Evolutionary conservation across 2,888 invertebrate genomes (phyloP).

Genomic region (Dynastes grantii): DNA sequence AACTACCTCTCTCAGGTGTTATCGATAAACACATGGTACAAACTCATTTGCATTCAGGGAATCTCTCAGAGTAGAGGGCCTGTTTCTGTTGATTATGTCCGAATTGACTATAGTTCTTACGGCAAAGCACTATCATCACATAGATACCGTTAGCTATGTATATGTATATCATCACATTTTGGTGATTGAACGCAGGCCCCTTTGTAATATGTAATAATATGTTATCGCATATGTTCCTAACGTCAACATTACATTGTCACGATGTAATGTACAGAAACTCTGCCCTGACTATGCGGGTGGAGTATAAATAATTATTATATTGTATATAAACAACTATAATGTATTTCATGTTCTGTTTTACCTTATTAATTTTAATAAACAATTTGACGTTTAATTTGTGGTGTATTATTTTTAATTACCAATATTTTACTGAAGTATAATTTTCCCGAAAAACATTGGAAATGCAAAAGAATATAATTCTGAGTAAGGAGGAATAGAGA

Average conservation of each 20-base stretch:
- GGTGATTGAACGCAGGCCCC: conserved; percentile 30
- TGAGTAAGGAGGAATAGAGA: no score
- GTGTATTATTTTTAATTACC: conserved; percentile 35
- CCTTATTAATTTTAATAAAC: conserved; percentile 72
- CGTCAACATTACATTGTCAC: conserved; percentile 69
- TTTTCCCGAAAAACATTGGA: no score
- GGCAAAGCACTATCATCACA: conserved; percentile 11
- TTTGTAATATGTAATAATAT: conserved; percentile 36
- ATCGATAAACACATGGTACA: conserved; percentile 39
- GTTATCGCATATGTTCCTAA: conserved; percentile 63
- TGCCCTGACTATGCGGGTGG: conserved; percentile 61
- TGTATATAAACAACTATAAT: conserved; percentile 69
- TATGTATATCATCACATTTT: background rate
- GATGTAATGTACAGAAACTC: conserved; percentile 63
- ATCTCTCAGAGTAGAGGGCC: conserved; percentile 51
- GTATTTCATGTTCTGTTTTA: conserved; percentile 72
- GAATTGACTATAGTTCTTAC: conserved; percentile 11
- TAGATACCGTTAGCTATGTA: background rate
- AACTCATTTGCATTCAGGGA: conserved; percentile 51
- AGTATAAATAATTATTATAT: conserved; percentile 67
- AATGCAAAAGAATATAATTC: no score
- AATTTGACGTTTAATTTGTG: conserved; percentile 68
- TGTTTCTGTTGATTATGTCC: conserved; percentile 8
- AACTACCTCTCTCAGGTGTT: conserved; percentile 55
- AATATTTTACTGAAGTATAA: background rate